These are phyloP conservation scores for Amblyjoppa fuscipennis DNA, from an alignment of 2,888 invertebrate species.

Conservation along the genomic window DNA sequence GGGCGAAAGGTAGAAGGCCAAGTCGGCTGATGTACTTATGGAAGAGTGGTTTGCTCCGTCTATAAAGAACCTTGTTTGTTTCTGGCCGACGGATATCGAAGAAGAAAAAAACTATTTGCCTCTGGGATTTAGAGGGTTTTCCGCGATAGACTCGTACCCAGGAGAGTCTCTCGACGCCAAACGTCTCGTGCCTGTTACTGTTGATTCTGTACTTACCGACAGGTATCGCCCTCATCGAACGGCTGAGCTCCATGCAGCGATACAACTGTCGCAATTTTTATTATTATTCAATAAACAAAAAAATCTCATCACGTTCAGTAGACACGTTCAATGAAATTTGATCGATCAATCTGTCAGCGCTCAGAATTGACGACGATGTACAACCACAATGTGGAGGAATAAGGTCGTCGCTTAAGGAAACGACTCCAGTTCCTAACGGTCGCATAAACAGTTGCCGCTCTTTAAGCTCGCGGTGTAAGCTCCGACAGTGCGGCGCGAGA, in stretches of 20 bases:
- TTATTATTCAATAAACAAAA: neutral
- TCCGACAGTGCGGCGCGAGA: constrained; percentile 50
- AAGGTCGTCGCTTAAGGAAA: neutral
- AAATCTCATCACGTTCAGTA: neutral
- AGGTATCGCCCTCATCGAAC: neutral
- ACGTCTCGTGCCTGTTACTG: constrained; percentile 22
- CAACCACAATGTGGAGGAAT: neutral
- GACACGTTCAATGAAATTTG: neutral
- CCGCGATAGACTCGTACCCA: constrained; percentile 64
- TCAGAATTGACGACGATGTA: neutral
- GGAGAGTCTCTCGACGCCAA: constrained; percentile 19
- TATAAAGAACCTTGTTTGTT: constrained; percentile 84
- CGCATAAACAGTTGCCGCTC: constrained; percentile 52
- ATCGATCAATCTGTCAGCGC: constrained; percentile 6
- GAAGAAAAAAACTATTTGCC: constrained; percentile 80
- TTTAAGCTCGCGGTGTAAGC: constrained; percentile 50
- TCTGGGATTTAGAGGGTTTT: constrained; percentile 79
- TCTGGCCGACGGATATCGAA: constrained; percentile 81
- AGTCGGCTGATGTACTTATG: constrained; percentile 78
- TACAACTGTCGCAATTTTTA: neutral
- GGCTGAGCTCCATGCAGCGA: neutral
- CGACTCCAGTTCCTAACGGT: constrained; percentile 6
- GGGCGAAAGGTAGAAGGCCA: constrained; percentile 65
- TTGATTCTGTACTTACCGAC: constrained; percentile 32
- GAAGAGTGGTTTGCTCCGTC: constrained; percentile 81